phyloP scores from a whole-genome alignment of 2,888 invertebrate species.

The Brenthis ino region DNA sequence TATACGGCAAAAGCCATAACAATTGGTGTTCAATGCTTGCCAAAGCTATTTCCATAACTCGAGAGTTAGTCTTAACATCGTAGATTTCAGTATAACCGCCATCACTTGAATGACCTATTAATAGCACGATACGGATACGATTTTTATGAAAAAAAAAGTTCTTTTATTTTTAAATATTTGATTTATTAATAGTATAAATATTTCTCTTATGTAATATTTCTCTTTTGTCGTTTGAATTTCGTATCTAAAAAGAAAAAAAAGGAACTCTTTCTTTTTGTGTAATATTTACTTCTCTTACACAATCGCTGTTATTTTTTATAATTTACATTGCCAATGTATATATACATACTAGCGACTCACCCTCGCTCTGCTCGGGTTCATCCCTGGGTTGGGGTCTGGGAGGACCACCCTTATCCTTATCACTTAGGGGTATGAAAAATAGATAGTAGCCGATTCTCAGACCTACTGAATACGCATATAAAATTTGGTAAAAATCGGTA shows the following conservation, averaged over 20 bases:
- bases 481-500: no score
- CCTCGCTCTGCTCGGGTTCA: no score
- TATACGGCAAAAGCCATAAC: slow-evolving; percentile 41
- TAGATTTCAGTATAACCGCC: slow-evolving; percentile 54
- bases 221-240: background rate
- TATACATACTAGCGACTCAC: no score
- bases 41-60: slow-evolving; percentile 50
- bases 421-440: no score
- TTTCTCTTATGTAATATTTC: background rate
- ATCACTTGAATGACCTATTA: slow-evolving; percentile 20
- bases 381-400: no score
- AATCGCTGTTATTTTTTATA: no score
- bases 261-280: no score
- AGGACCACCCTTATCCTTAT: no score
- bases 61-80: slow-evolving; percentile 54
- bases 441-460: no score
- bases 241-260: background rate
- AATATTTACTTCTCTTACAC: no score
- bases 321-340: no score
- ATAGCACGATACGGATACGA: slow-evolving; percentile 24
- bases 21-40: slow-evolving; percentile 46
- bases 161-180: background rate
- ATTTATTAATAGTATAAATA: background rate
- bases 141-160: background rate
- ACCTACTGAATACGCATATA: no score